These are phyloP conservation scores for Sycophaga agraensis DNA, from an alignment of 1,140 invertebrate genomes.

Conservation along the genomic window DNA sequence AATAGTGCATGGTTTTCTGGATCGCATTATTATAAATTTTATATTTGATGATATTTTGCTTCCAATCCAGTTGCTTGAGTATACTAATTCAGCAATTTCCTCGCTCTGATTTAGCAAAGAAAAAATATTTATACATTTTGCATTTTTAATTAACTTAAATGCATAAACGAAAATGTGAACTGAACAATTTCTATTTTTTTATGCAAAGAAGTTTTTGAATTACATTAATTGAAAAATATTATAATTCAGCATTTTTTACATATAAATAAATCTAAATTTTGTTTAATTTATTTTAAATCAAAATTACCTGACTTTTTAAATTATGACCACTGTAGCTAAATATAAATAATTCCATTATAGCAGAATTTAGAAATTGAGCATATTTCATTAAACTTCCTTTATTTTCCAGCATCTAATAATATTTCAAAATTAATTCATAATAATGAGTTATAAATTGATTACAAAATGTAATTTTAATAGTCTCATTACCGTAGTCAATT, in stretches of 20 bases:
- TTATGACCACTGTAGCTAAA: slow-evolving; percentile 44
- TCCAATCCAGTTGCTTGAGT: slow-evolving; percentile 36
- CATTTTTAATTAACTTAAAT: background rate
- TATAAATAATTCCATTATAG: slow-evolving; percentile 45
- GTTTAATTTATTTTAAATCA: background rate
- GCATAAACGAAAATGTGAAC: too few species aligned
- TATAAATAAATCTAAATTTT: background rate
- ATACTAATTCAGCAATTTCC: slow-evolving; percentile 33
- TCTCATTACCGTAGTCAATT: slow-evolving; percentile 40
- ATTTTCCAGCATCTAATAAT: slow-evolving; percentile 39
- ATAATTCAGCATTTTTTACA: too few species aligned
- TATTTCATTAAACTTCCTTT: slow-evolving; percentile 34
- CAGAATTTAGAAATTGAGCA: slow-evolving; percentile 33
- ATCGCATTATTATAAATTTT: slow-evolving; percentile 38
- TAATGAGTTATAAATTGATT: too few species aligned
- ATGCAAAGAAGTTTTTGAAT: too few species aligned
- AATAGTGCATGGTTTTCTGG: slow-evolving; percentile 35
- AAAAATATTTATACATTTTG: background rate
- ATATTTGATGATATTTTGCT: slow-evolving; percentile 26
- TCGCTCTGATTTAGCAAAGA: slow-evolving; percentile 33
- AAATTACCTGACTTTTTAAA: slow-evolving; percentile 38
- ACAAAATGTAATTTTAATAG: background rate
- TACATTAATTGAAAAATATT: too few species aligned
- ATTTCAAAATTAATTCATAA: background rate
- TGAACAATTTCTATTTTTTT: too few species aligned